A percentile compares a stretch with the other conserved stretches of the same genome.
Conservation (phyloP, 2,113 vertebrate species). For the Varanus salvator region DNA sequence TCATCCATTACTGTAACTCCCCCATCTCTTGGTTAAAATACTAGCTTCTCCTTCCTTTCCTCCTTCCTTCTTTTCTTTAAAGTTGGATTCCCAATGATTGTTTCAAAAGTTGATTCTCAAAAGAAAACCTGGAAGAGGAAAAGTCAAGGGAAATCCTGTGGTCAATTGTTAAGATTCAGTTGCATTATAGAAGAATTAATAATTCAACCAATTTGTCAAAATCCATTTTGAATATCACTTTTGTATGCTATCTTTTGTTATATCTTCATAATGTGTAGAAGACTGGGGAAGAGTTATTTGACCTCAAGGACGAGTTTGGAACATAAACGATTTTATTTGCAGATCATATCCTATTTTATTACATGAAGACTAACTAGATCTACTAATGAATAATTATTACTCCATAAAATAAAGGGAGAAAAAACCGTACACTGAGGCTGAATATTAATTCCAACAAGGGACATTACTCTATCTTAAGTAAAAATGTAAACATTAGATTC, state of each 20-base stretch:
- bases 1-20: slow-evolving; percentile 13
- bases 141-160: slow-evolving; percentile 31
- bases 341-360: slow-evolving; percentile 82
- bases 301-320: slow-evolving; percentile 72
- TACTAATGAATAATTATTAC: slow-evolving; percentile 85
- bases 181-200: slow-evolving; percentile 66
- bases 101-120: slow-evolving; percentile 41
- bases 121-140: slow-evolving; percentile 13
- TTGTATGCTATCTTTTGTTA: slow-evolving; percentile 45
- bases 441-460: slow-evolving; percentile 74
- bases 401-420: slow-evolving; percentile 75
- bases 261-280: slow-evolving; percentile 42
- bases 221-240: slow-evolving; percentile 67
- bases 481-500: slow-evolving; percentile 70
- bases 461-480: slow-evolving; percentile 55
- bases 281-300: slow-evolving; percentile 32
- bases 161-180: slow-evolving; percentile 52
- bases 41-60: background rate
- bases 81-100: background rate
- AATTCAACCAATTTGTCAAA: slow-evolving; percentile 67
- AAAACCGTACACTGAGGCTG: slow-evolving; percentile 54
- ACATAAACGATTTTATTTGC: slow-evolving; percentile 80
- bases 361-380: slow-evolving; percentile 78
- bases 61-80: background rate
- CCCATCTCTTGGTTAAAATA: background rate